Percentiles rank a stretch among this genome's conserved stretches.
These are phyloP conservation scores for Leucoraja ocellata DNA, from an alignment of 2,797 vertebrate species.

Conservation along the genomic window DNA sequence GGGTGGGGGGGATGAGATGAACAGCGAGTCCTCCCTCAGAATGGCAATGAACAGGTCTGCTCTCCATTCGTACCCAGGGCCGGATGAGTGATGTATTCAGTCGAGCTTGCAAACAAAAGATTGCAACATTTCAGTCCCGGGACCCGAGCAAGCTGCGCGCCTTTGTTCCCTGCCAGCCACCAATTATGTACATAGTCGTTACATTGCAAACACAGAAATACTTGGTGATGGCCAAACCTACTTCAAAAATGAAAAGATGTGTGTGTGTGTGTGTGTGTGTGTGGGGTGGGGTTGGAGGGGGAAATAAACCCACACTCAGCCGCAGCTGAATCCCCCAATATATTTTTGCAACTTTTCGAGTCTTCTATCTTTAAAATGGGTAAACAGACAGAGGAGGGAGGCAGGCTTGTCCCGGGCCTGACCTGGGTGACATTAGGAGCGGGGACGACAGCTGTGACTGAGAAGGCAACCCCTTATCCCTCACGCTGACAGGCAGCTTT, in stretches of 20 bases:
- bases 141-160: neutral
- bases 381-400: neutral
- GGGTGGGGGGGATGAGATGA: too few relatives aligned
- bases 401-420: neutral
- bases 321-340: neutral
- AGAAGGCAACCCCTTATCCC: conserved; percentile 31
- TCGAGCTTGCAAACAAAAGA: neutral
- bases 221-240: neutral
- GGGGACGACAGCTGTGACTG: conserved; percentile 15
- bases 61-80: neutral
- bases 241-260: neutral
- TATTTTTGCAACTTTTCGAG: neutral
- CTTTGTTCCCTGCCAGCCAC: neutral
- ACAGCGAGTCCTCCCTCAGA: neutral
- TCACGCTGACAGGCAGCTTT: conserved; percentile 34
- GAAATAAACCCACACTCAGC: too few relatives aligned
- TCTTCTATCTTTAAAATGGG: neutral
- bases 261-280: too few relatives aligned
- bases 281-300: too few relatives aligned
- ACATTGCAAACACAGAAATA: neutral
- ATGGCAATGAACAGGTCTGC: neutral
- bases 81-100: neutral
- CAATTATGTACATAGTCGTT: neutral
- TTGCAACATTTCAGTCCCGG: neutral
- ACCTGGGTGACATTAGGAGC: neutral